phyloP scores from a whole-genome alignment of 1,140 invertebrate genomes.

The Acyrthosiphon pisum region DNA sequence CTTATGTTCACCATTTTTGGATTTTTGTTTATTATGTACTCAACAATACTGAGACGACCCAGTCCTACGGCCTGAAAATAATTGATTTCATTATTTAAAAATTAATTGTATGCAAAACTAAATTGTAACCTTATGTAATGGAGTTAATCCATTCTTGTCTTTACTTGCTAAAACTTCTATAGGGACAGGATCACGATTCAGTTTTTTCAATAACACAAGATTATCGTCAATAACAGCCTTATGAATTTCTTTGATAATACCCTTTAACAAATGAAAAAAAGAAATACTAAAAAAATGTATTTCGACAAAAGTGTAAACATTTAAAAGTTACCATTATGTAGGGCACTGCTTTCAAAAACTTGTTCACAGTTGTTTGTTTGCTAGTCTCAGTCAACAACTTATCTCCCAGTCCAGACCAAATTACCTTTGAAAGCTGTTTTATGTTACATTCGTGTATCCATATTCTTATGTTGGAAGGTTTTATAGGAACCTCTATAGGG shows the following conservation, averaged over 20 bases:
- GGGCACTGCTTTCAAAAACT: constrained; percentile 84
- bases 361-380: constrained; percentile 79
- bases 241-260: constrained; percentile 83
- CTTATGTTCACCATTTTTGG: constrained; percentile 72
- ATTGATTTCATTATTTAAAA: neutral
- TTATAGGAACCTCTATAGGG: constrained; percentile 65
- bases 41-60: constrained; percentile 74
- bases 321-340: constrained; percentile 77
- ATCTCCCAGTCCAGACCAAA: constrained; percentile 86
- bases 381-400: constrained; percentile 82
- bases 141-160: constrained; percentile 80
- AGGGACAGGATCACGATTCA: constrained; percentile 74
- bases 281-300: neutral
- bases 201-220: constrained; percentile 73
- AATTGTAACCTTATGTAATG: constrained; percentile 77
- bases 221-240: constrained; percentile 78
- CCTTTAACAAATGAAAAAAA: constrained; percentile 66
- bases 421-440: constrained; percentile 79
- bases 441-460: constrained; percentile 92
- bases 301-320: neutral
- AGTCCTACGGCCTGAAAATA: constrained; percentile 78
- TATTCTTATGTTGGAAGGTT: constrained; percentile 85
- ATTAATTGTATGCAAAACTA: neutral
- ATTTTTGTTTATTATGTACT: constrained; percentile 76
- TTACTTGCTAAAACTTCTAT: constrained; percentile 77